A percentile compares a stretch with the other conserved stretches of the same genome.
phyloP scores from a whole-genome alignment of 2,797 vertebrate genomes.

The Chiloscyllium punctatum region DNA sequence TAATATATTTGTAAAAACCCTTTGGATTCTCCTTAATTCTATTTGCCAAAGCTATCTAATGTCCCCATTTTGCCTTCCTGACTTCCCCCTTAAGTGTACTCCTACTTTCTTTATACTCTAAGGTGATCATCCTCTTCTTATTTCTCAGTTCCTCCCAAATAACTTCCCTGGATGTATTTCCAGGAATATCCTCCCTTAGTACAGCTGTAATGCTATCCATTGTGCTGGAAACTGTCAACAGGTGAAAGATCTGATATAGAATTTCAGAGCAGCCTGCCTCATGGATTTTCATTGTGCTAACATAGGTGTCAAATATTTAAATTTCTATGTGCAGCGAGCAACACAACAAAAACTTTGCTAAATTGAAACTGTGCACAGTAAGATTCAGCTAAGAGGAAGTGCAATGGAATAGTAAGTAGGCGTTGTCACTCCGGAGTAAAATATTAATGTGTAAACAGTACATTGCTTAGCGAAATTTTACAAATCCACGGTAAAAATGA shows the following conservation, averaged over 20 bases:
- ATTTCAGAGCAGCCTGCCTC: background rate
- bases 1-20: too few species aligned
- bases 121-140: too few species aligned
- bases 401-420: background rate
- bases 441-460: background rate
- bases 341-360: background rate
- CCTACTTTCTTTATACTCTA: too few species aligned
- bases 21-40: too few species aligned
- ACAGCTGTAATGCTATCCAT: too few species aligned
- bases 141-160: too few species aligned
- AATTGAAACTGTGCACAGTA: background rate
- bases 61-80: too few species aligned
- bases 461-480: background rate
- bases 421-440: background rate
- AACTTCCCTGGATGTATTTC: background rate
- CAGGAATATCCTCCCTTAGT: too few species aligned
- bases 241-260: background rate
- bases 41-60: too few species aligned
- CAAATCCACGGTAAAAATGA: background rate
- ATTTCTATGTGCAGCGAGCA: background rate
- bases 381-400: background rate
- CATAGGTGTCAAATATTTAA: background rate
- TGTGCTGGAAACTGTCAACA: background rate
- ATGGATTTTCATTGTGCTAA: background rate
- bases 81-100: too few species aligned